These are phyloP conservation scores for Xenus cinereus DNA, from an alignment of 2,113 vertebrate genomes.

Conservation along the genomic window DNA sequence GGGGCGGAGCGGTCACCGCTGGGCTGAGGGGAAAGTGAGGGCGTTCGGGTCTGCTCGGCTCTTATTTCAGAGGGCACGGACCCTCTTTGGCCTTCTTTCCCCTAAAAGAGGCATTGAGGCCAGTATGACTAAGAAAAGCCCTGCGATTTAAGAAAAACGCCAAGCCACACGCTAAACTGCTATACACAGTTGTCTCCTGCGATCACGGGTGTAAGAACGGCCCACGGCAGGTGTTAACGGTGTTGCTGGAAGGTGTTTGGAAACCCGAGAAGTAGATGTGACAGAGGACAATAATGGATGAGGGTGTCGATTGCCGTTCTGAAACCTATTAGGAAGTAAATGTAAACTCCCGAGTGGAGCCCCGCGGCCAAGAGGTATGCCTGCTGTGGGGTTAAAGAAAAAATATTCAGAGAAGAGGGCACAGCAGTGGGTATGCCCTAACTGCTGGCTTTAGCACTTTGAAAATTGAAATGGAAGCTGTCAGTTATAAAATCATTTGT, in stretches of 20 bases:
- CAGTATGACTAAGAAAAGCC: background rate
- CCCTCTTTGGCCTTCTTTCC: background rate
- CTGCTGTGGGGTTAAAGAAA: background rate
- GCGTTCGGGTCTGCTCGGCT: background rate
- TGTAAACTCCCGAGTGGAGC: background rate
- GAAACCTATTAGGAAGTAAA: background rate
- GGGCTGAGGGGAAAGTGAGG: background rate
- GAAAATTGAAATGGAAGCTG: background rate
- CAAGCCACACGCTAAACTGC: accelerated
- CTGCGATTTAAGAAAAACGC: background rate
- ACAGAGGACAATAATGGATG: accelerated
- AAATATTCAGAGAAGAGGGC: too few relatives aligned
- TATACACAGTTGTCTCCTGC: accelerated
- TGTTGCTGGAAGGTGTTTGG: background rate
- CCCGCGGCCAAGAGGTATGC: accelerated
- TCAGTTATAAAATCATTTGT: accelerated
- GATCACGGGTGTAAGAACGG: background rate
- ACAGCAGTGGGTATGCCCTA: background rate
- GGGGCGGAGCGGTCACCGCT: background rate
- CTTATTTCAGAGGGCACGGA: too few relatives aligned
- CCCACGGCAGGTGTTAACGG: accelerated
- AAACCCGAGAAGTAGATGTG: background rate
- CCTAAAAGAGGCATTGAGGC: accelerated
- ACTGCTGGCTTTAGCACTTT: background rate
- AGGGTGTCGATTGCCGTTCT: background rate